Percentiles rank a stretch among this genome's conserved stretches.
phyloP scores from a whole-genome alignment of 2,888 invertebrate genomes.

The Dermolepida albohirtum region DNA sequence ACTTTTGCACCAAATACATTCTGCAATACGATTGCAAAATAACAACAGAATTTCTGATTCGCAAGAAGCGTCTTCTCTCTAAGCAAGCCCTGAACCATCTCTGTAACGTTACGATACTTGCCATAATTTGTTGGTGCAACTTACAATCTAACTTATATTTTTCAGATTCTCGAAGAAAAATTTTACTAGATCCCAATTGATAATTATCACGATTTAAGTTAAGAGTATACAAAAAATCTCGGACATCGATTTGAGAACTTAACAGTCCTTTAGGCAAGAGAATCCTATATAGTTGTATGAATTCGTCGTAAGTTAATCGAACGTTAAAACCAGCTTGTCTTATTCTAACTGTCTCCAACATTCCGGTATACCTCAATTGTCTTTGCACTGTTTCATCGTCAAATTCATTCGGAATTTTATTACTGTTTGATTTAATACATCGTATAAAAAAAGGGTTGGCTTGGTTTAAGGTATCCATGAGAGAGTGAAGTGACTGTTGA shows the following conservation, averaged over 20 bases:
- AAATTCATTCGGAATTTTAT: constrained; percentile 92
- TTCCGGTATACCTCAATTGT: constrained; percentile 93
- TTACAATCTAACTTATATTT: constrained; percentile 92
- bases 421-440: constrained; percentile 95
- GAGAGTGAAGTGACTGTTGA: constrained; percentile 88
- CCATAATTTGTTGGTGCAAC: constrained; percentile 93
- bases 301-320: constrained; percentile 92
- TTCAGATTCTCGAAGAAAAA: constrained; percentile 94
- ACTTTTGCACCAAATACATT: constrained; percentile 73
- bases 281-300: constrained; percentile 92
- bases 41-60: constrained; percentile 78
- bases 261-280: constrained; percentile 87
- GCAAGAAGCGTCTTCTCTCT: constrained; percentile 81
- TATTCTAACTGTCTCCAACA: constrained; percentile 96
- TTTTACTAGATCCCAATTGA: constrained; percentile 89
- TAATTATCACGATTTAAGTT: constrained; percentile 91
- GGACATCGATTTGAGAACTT: constrained; percentile 88
- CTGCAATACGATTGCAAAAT: constrained; percentile 81
- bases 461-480: constrained; percentile 94
- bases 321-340: constrained; percentile 96
- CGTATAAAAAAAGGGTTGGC: constrained; percentile 88
- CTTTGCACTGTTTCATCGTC: constrained; percentile 94
- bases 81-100: constrained; percentile 88
- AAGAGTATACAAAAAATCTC: constrained; percentile 84
- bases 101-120: constrained; percentile 91